phyloP scores from a whole-genome alignment of 2,113 vertebrate genomes.

The Pelusios castaneus region DNA sequence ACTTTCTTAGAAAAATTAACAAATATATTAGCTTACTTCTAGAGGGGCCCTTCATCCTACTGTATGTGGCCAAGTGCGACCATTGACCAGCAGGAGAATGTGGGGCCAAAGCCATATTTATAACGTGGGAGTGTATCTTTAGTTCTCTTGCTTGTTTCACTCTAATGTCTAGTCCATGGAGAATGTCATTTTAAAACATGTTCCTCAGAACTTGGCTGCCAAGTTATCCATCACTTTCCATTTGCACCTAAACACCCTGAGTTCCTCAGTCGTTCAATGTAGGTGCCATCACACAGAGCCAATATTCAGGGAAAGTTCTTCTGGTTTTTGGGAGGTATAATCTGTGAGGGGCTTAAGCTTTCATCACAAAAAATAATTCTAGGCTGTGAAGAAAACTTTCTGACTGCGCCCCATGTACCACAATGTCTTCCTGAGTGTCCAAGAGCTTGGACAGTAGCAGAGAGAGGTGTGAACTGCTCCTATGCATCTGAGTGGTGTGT shows the following conservation, averaged over 20 bases:
- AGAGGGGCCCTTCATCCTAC: neutral
- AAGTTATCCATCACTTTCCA: neutral
- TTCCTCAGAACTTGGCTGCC: neutral
- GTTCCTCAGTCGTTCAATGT: neutral
- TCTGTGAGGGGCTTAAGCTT: neutral
- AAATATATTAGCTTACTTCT: neutral
- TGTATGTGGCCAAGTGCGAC: neutral
- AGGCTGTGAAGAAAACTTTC: neutral
- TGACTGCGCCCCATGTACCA: neutral
- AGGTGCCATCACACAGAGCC: neutral
- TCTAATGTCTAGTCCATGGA: neutral
- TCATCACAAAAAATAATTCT: neutral
- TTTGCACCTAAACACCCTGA: neutral
- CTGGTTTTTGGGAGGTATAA: neutral
- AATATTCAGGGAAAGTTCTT: too few relatives aligned
- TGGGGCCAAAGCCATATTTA: neutral
- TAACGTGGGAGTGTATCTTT: neutral
- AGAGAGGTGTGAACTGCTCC: neutral
- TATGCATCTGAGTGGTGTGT: neutral
- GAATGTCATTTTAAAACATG: neutral
- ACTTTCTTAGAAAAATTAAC: too few relatives aligned
- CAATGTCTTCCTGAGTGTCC: neutral
- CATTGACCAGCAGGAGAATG: neutral
- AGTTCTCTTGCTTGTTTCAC: neutral
- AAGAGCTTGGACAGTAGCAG: neutral